Evolutionary conservation across 2,797 vertebrate species (phyloP).

Genomic region (Pristis pectinata): DNA sequence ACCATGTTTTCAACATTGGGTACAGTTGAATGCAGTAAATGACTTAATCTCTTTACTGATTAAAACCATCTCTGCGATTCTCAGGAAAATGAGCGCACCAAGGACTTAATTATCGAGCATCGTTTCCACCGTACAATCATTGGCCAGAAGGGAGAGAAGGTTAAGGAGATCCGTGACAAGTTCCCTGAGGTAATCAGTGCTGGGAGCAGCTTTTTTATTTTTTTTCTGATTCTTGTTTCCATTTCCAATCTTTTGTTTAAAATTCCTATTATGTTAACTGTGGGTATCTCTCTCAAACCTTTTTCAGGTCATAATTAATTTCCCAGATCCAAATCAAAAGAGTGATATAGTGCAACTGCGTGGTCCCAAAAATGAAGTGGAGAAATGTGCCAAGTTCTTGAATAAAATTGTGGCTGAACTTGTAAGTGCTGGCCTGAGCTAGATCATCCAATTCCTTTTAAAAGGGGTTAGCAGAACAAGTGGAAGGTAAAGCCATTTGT

Average conservation of each 20-base stretch:
- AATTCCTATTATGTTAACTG: not conserved
- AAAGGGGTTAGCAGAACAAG: no score
- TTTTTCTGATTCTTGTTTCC: not conserved
- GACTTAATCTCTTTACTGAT: not conserved
- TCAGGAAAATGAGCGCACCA: slow-evolving; percentile 98
- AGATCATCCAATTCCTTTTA: not conserved
- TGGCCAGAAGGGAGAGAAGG: slow-evolving; percentile 95
- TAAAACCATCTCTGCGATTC: slow-evolving; percentile 19
- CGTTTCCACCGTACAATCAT: slow-evolving; percentile 98
- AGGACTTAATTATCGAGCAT: slow-evolving; percentile 97
- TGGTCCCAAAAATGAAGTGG: slow-evolving; percentile 90
- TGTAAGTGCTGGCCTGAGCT: slow-evolving; percentile 48
- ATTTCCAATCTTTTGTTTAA: not conserved
- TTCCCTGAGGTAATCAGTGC: slow-evolving; percentile 79
- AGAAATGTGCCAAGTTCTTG: slow-evolving; percentile 96
- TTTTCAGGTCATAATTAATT: slow-evolving; percentile 91
- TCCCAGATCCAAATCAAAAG: slow-evolving; percentile 91
- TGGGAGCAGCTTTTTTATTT: no score
- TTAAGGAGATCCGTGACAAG: slow-evolving; percentile 94
- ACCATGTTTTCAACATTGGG: not conserved
- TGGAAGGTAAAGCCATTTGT: not conserved
- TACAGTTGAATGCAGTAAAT: not conserved
- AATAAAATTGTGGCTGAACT: slow-evolving; percentile 94
- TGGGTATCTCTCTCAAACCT: not conserved
- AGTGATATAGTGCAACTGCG: slow-evolving; percentile 93